Conservation (phyloP, 2,797 vertebrate genomes). For the Pangasius larnaudii region DNA sequence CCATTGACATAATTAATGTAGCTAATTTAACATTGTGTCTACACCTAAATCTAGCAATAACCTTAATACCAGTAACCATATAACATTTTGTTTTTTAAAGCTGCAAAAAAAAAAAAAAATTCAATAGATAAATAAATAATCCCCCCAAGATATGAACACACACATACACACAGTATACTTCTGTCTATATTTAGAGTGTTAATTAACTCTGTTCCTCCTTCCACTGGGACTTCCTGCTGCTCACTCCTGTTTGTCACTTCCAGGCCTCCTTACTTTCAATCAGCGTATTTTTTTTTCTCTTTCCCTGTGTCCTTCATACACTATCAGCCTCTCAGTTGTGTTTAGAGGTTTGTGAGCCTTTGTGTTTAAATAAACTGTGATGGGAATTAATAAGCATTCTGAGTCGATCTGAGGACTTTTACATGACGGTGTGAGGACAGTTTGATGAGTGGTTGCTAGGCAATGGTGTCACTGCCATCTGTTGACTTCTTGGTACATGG, state of each 20-base stretch:
- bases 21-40: not conserved
- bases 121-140: not conserved
- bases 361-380: slow-evolving; percentile 18
- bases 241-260: slow-evolving; percentile 63
- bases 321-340: not conserved
- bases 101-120: not conserved
- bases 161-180: slow-evolving; percentile 26
- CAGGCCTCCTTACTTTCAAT: slow-evolving; percentile 40
- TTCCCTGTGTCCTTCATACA: not conserved
- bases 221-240: slow-evolving; percentile 47
- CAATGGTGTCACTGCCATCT: slow-evolving; percentile 46
- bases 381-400: slow-evolving; percentile 20
- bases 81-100: not conserved
- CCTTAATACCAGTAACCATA: not conserved
- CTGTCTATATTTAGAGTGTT: slow-evolving; percentile 54
- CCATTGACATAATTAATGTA: not conserved
- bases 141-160: not conserved
- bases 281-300: not conserved
- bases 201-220: slow-evolving; percentile 51
- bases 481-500: slow-evolving; percentile 46
- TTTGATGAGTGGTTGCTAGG: slow-evolving; percentile 52
- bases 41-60: not conserved
- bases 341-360: not conserved
- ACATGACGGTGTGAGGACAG: slow-evolving; percentile 9
- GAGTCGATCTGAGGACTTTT: slow-evolving; percentile 33